phyloP scores from a whole-genome alignment of 2,113 vertebrate species.

The Xerus inauris region DNA sequence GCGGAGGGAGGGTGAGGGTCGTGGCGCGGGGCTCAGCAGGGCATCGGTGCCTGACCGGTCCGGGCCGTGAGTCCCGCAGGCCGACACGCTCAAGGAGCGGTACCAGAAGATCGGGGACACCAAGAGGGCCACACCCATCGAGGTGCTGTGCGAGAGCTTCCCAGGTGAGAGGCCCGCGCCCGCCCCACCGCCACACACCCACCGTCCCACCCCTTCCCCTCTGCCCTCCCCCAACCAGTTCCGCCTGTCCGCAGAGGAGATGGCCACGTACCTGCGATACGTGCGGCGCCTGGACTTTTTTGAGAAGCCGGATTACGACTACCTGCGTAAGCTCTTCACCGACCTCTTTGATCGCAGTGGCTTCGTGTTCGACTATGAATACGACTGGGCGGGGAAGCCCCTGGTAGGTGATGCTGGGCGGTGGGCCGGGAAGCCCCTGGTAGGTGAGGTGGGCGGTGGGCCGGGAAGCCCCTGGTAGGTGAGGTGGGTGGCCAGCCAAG shows the following conservation, averaged over 20 bases:
- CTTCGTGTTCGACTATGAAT: slow-evolving; percentile 97
- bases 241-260: slow-evolving; percentile 91
- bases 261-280: slow-evolving; percentile 97
- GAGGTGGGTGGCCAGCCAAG: no score
- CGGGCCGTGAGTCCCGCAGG: slow-evolving; percentile 85
- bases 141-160: slow-evolving; percentile 97
- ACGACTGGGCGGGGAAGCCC: slow-evolving; percentile 98
- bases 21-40: no score
- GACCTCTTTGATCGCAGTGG: slow-evolving; percentile 96
- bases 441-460: slow-evolving; percentile 88
- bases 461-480: neutral
- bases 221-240: fast-evolving
- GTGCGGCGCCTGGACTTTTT: slow-evolving; percentile 98
- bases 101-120: slow-evolving; percentile 99
- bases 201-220: fast-evolving
- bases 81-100: slow-evolving; percentile 97
- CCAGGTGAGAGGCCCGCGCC: slow-evolving; percentile 88
- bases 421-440: slow-evolving; percentile 88
- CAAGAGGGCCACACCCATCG: slow-evolving; percentile 95
- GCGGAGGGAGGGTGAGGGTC: fast-evolving
- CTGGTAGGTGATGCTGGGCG: slow-evolving; percentile 88
- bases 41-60: no score
- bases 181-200: fast-evolving
- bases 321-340: slow-evolving; percentile 96
- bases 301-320: slow-evolving; percentile 98